These are phyloP conservation scores for Mus spicilegus DNA, from an alignment of 2,113 vertebrate genomes.

Conservation along the genomic window DNA sequence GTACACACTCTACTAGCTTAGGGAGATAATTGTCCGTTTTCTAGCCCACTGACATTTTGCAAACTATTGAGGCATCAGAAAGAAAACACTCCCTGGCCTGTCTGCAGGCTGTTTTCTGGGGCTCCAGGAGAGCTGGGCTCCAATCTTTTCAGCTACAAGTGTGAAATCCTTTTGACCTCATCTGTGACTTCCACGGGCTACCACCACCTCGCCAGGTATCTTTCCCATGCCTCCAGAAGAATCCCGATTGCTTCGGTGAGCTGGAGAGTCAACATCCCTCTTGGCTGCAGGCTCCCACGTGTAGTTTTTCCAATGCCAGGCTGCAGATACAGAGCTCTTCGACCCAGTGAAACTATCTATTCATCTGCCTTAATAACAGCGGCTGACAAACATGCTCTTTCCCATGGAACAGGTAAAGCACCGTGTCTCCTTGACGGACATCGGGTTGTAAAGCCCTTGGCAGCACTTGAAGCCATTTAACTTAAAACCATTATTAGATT, in stretches of 20 bases:
- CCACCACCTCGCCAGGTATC: neutral
- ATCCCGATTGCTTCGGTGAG: neutral
- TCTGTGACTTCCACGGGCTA: accelerated
- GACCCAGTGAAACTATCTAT: neutral
- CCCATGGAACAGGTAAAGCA: constrained; percentile 41
- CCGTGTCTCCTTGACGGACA: constrained; percentile 38
- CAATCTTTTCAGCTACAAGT: neutral
- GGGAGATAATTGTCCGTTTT: constrained; percentile 57
- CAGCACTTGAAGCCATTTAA: constrained; percentile 82
- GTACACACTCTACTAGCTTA: neutral
- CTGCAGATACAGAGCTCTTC: neutral
- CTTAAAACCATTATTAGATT: constrained; percentile 80
- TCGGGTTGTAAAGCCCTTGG: constrained; percentile 64
- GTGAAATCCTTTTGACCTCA: neutral
- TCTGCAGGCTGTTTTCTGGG: neutral
- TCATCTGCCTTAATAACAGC: constrained; percentile 62
- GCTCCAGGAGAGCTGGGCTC: neutral
- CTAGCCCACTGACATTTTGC: constrained; percentile 14
- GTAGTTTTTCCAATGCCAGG: neutral
- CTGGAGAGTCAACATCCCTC: constrained; percentile 1
- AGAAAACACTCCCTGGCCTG: constrained; percentile 35
- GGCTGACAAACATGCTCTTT: constrained; percentile 38
- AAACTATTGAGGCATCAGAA: constrained; percentile 49
- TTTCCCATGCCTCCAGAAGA: neutral
- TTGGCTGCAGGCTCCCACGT: constrained; percentile 28